These are phyloP conservation scores for Oedothorax gibbosus DNA, from an alignment of 1,140 invertebrate genomes.

Conservation along the genomic window DNA sequence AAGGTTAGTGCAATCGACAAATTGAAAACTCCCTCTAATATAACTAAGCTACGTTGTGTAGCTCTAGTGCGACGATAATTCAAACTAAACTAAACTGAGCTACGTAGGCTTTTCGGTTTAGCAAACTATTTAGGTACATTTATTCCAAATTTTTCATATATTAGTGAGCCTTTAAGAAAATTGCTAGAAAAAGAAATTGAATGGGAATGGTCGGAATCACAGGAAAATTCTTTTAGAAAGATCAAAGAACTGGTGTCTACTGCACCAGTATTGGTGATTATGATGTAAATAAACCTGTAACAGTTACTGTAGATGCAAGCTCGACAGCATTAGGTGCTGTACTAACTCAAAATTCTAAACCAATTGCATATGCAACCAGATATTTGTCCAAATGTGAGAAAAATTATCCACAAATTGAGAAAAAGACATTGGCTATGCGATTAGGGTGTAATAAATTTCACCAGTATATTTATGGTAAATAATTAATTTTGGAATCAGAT, in stretches of 20 bases:
- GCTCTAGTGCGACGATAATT: too few relatives aligned
- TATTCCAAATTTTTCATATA: background rate
- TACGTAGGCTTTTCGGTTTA: conserved; percentile 67
- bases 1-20: conserved; percentile 69
- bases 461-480: conserved; percentile 10
- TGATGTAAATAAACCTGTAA: conserved; percentile 64
- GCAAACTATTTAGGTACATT: conserved; percentile 2
- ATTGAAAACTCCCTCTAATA: conserved; percentile 65
- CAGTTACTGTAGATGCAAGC: conserved; percentile 67
- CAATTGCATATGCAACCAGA: conserved; percentile 68
- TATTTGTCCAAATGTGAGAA: conserved; percentile 66
- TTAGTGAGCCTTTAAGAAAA: background rate
- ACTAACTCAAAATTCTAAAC: conserved; percentile 68
- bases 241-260: background rate
- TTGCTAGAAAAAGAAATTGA: background rate
- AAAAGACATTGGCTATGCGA: conserved; percentile 68
- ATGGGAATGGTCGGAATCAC: background rate
- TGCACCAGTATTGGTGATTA: conserved; percentile 62
- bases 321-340: conserved; percentile 65
- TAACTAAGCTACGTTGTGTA: too few relatives aligned
- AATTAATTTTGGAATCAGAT: conserved; percentile 31
- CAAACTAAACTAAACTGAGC: too few relatives aligned
- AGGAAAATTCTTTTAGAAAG: background rate
- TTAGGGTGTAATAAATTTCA: conserved; percentile 67
- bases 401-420: conserved; percentile 70